A percentile compares a stretch with the other conserved stretches of the same genome.
Conservation (phyloP, 2,113 vertebrate species). For the Parus major region DNA sequence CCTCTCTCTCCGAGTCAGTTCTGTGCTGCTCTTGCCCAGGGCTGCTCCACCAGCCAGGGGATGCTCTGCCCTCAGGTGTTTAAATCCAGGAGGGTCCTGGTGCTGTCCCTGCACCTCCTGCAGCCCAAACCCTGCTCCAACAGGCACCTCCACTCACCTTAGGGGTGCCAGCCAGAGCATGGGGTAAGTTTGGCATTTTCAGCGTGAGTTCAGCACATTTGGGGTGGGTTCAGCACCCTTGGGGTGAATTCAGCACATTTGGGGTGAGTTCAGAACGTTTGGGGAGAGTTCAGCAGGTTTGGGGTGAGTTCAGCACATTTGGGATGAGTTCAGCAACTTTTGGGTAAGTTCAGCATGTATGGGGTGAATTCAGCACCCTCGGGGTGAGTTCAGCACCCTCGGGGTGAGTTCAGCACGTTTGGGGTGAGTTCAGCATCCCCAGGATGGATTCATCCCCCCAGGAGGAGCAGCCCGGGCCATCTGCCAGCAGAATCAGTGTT, state of each 20-base stretch:
- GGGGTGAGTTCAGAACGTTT: fast-evolving
- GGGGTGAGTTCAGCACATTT: fast-evolving
- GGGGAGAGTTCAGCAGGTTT: fast-evolving
- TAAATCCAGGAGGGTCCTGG: fast-evolving
- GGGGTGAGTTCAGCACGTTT: fast-evolving
- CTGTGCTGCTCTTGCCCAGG: background rate
- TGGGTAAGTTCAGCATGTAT: fast-evolving
- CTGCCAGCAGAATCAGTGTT: background rate
- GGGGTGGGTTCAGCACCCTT: background rate
- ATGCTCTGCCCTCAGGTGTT: background rate
- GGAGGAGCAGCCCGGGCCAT: background rate
- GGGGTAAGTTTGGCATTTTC: fast-evolving
- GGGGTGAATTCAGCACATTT: background rate
- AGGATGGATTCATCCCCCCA: background rate
- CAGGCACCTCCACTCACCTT: fast-evolving
- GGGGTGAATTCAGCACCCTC: fast-evolving
- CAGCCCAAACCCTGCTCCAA: background rate
- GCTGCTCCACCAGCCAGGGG: background rate
- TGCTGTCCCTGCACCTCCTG: background rate
- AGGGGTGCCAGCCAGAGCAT: background rate
- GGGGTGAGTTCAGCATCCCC: background rate
- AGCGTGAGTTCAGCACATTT: background rate
- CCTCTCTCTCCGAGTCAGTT: background rate
- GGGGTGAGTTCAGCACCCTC: fast-evolving
- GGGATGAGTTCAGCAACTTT: fast-evolving